Conservation (phyloP, 2,888 invertebrate genomes). For the Ceraclea dissimilis region DNA sequence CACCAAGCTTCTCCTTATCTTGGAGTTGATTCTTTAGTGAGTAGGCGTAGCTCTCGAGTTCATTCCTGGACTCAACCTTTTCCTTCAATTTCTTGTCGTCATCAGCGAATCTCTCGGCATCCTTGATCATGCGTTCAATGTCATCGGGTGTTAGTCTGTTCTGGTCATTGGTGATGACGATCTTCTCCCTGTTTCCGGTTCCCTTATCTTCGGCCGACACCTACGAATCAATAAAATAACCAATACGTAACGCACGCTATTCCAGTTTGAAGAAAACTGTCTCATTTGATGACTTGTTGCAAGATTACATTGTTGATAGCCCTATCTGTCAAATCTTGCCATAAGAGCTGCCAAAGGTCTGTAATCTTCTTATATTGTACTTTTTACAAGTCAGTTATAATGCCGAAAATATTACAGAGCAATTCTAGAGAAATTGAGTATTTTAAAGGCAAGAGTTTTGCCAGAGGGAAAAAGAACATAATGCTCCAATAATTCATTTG, state of each 20-base stretch:
- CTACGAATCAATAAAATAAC: constrained; percentile 7
- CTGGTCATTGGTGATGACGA: constrained; percentile 98
- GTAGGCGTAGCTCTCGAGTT: constrained; percentile 95
- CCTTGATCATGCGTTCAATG: constrained; percentile 98
- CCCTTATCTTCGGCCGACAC: constrained; percentile 99
- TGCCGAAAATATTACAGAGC: too few relatives aligned
- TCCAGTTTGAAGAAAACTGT: background rate
- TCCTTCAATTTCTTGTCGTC: constrained; percentile 97
- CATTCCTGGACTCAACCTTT: constrained; percentile 92
- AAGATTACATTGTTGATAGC: too few relatives aligned
- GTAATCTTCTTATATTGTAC: too few relatives aligned
- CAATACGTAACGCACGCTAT: background rate
- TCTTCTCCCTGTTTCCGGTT: constrained; percentile 97
- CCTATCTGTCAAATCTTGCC: too few relatives aligned
- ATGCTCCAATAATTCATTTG: too few relatives aligned
- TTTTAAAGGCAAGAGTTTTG: too few relatives aligned
- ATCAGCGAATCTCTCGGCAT: constrained; percentile 98
- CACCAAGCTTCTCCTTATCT: constrained; percentile 95
- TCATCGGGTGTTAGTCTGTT: constrained; percentile 96
- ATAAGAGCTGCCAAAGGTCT: too few relatives aligned
- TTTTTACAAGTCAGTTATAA: too few relatives aligned
- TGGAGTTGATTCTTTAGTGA: constrained; percentile 93
- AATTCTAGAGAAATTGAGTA: too few relatives aligned
- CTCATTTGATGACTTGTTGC: too few relatives aligned
- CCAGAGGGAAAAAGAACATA: too few relatives aligned